Percentiles rank a stretch among this genome's conserved stretches.
Conservation (phyloP, 2,888 invertebrate species). For the Syritta pipiens region DNA sequence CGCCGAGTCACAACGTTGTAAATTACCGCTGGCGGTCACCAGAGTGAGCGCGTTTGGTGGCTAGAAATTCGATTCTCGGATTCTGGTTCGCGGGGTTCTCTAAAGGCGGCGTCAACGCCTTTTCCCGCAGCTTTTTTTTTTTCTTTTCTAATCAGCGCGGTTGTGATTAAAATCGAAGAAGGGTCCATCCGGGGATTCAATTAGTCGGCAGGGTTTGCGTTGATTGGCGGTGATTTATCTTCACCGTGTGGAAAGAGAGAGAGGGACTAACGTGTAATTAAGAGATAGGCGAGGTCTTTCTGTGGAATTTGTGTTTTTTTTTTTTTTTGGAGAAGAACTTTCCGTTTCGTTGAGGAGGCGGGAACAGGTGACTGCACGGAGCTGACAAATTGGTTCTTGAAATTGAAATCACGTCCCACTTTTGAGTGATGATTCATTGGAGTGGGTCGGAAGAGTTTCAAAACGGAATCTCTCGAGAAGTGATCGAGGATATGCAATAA, state of each 20-base stretch:
- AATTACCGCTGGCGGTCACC: neutral
- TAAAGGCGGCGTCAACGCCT: constrained; percentile 10
- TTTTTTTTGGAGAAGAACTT: neutral
- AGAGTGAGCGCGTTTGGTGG: neutral
- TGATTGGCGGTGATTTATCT: constrained; percentile 25
- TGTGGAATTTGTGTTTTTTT: neutral
- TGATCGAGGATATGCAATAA: too few species aligned
- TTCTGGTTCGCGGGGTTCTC: constrained; percentile 10
- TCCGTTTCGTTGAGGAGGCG: neutral
- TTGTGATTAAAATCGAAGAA: constrained; percentile 15
- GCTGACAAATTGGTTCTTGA: neutral
- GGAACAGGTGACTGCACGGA: neutral
- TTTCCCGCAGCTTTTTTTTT: neutral
- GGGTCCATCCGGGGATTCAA: constrained; percentile 14
- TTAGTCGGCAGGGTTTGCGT: constrained; percentile 4
- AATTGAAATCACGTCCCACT: neutral
- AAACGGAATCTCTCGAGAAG: too few species aligned
- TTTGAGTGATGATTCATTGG: neutral
- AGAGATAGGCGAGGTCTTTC: constrained; percentile 4
- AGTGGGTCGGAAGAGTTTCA: neutral
- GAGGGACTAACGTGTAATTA: constrained; percentile 4
- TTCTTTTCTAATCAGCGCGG: neutral
- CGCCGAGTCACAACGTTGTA: constrained; percentile 3
- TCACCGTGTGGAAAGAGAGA: too few species aligned
- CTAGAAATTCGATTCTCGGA: neutral